A percentile compares a stretch with the other conserved stretches of the same genome.
These are phyloP conservation scores for Philereme transversata DNA, from an alignment of 2,888 invertebrate species.

Conservation along the genomic window DNA sequence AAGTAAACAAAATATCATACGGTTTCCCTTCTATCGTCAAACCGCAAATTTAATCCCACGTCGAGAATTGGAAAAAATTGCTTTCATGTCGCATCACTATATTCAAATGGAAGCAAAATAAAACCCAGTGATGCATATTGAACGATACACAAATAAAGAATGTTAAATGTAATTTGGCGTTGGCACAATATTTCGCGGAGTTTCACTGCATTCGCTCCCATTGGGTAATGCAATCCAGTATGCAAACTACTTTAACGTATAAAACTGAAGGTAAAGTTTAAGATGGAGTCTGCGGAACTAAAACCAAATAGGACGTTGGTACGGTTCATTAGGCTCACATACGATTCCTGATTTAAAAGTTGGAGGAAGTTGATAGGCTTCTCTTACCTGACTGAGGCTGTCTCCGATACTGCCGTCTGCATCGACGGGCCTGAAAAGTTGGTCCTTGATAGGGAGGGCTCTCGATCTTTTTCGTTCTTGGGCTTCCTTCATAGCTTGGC, in stretches of 20 bases:
- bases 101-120: slow-evolving; percentile 65
- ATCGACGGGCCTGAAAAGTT: slow-evolving; percentile 70
- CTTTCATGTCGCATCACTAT: slow-evolving; percentile 60
- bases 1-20: slow-evolving; percentile 45
- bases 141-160: slow-evolving; percentile 43
- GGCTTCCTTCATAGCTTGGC: slow-evolving; percentile 77
- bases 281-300: slow-evolving; percentile 55
- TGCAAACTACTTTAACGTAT: slow-evolving; percentile 53
- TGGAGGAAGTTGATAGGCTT: slow-evolving; percentile 34
- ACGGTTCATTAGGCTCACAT: slow-evolving; percentile 65
- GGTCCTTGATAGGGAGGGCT: slow-evolving; percentile 55
- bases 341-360: slow-evolving; percentile 51
- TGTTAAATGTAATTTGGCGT: slow-evolving; percentile 54
- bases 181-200: slow-evolving; percentile 44
- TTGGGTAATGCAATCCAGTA: slow-evolving; percentile 53
- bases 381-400: slow-evolving; percentile 79
- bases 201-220: slow-evolving; percentile 38
- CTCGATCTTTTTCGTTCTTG: slow-evolving; percentile 66
- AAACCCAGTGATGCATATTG: slow-evolving; percentile 46
- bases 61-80: slow-evolving; percentile 68
- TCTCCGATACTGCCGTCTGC: slow-evolving; percentile 76
- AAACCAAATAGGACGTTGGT: slow-evolving; percentile 52
- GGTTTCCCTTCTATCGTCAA: slow-evolving; percentile 51
- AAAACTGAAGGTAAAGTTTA: slow-evolving; percentile 50
- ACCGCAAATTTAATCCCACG: slow-evolving; percentile 66